phyloP scores from a whole-genome alignment of 2,888 invertebrate genomes.

The Tipula unca region DNA sequence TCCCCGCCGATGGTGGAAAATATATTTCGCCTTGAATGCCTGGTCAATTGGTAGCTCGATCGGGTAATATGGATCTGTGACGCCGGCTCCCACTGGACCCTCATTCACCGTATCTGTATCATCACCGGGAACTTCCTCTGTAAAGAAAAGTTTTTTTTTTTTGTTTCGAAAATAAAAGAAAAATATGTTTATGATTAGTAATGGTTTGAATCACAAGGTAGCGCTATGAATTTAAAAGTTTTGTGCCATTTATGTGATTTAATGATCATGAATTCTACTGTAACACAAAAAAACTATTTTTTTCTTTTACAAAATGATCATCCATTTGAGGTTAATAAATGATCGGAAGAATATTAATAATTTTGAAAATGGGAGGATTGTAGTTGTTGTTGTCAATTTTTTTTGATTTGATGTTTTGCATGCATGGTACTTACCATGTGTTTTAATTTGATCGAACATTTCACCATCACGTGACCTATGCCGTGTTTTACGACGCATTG shows the following conservation, averaged over 20 bases:
- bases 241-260: neutral
- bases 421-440: slow-evolving; percentile 18
- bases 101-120: slow-evolving; percentile 24
- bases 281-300: neutral
- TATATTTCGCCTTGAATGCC: slow-evolving; percentile 59
- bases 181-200: neutral
- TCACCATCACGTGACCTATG: slow-evolving; percentile 28
- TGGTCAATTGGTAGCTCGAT: slow-evolving; percentile 59
- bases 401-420: neutral
- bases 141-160: slow-evolving; percentile 8
- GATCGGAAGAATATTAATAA: neutral
- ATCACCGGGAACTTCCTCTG: slow-evolving; percentile 25
- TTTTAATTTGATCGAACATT: slow-evolving; percentile 18
- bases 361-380: neutral
- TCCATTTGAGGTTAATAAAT: neutral
- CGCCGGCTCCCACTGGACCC: slow-evolving; percentile 37
- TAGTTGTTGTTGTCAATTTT: neutral
- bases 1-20: slow-evolving; percentile 53
- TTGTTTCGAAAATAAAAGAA: neutral
- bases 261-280: neutral
- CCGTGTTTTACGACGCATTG: slow-evolving; percentile 37
- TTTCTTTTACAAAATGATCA: neutral
- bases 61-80: slow-evolving; percentile 56
- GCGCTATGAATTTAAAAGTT: neutral
- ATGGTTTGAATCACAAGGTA: neutral